These are phyloP conservation scores for Etheostoma nigrum DNA, from an alignment of 2,797 vertebrate genomes.

Conservation along the genomic window DNA sequence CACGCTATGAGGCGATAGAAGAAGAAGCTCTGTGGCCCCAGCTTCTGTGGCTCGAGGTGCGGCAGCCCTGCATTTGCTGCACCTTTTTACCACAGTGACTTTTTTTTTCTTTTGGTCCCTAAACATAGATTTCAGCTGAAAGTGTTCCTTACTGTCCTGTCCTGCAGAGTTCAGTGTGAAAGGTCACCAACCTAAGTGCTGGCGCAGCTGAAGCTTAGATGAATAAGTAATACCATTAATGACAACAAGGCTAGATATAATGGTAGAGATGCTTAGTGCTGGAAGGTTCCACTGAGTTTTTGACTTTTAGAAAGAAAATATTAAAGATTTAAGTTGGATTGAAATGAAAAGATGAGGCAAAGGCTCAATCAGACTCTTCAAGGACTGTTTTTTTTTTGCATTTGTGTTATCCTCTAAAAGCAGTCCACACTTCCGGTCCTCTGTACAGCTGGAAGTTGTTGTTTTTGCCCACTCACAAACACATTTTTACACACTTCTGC, in stretches of 20 bases:
- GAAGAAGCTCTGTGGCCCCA: constrained; percentile 57
- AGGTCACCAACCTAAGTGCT: constrained; percentile 75
- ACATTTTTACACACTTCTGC: constrained; percentile 2
- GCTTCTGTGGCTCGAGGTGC: constrained; percentile 46
- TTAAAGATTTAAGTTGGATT: constrained; percentile 67
- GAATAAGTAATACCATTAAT: constrained; percentile 73
- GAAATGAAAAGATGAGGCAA: constrained; percentile 27
- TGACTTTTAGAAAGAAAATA: constrained; percentile 43
- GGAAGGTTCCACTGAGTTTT: constrained; percentile 40
- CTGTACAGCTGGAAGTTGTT: background rate
- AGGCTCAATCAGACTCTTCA: constrained; percentile 21
- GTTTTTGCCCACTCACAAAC: background rate
- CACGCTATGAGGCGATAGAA: constrained; percentile 71
- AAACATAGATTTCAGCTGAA: constrained; percentile 53
- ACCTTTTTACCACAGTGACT: constrained; percentile 29
- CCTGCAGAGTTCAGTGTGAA: constrained; percentile 54
- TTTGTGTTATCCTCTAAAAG: constrained; percentile 31
- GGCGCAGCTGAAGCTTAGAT: constrained; percentile 62
- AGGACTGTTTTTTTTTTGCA: constrained; percentile 30
- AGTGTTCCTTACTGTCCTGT: constrained; percentile 41
- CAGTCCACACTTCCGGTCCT: constrained; percentile 5
- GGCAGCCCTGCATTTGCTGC: constrained; percentile 44
- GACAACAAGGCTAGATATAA: constrained; percentile 60
- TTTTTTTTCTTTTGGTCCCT: constrained; percentile 15
- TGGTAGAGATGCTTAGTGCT: constrained; percentile 65